Conservation (phyloP, 1,140 invertebrate genomes). For the Sycobia sp. region DNA sequence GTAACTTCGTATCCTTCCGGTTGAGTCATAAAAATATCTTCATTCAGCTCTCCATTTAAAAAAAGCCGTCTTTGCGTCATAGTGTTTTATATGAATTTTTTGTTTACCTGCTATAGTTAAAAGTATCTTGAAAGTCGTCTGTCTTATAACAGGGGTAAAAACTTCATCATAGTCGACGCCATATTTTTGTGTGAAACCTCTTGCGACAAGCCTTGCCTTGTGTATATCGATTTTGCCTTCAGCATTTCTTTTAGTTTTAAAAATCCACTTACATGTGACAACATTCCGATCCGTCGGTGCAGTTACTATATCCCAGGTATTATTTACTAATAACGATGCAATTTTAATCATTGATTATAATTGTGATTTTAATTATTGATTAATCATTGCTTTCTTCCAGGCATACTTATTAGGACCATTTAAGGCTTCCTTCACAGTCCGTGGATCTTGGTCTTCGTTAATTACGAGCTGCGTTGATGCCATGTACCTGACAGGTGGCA, state of each 20-base stretch:
- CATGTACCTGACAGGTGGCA: neutral
- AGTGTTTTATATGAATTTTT: constrained; percentile 42
- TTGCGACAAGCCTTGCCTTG: too few species aligned
- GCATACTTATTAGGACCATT: neutral
- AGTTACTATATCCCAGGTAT: too few species aligned
- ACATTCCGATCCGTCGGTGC: constrained; percentile 2
- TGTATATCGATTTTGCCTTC: too few species aligned
- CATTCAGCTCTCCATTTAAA: too few species aligned
- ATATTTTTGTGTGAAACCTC: constrained; percentile 22
- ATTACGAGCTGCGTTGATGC: neutral
- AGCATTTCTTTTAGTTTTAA: too few species aligned
- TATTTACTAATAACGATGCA: neutral
- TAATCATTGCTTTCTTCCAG: neutral
- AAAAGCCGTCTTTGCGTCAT: constrained; percentile 51
- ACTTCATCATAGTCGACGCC: constrained; percentile 39
- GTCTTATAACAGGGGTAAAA: constrained; percentile 40
- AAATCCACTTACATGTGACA: neutral
- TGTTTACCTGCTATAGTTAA: too few species aligned
- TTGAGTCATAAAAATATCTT: too few species aligned
- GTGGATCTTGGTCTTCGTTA: neutral
- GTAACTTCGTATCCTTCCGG: constrained; percentile 42
- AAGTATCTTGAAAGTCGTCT: constrained; percentile 39
- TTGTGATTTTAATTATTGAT: neutral
- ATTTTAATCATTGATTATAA: too few species aligned
- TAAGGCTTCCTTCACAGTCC: neutral